Percentiles rank a stretch among this genome's conserved stretches.
Conservation (phyloP, 2,888 invertebrate species). For the Lottia scabra region DNA sequence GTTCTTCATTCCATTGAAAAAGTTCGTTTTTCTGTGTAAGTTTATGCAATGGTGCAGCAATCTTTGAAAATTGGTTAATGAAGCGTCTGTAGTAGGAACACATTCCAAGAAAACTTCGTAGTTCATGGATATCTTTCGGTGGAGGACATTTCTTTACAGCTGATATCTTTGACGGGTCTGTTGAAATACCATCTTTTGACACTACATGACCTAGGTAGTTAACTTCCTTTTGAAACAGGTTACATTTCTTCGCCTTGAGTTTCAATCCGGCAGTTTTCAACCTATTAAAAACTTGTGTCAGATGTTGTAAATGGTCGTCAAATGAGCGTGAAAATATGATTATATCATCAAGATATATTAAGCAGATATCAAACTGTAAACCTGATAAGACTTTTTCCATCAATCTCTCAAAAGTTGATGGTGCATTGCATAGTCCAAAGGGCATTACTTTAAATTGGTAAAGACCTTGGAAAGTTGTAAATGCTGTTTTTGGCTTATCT, state of each 20-base stretch:
- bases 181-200: slow-evolving; percentile 10
- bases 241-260: slow-evolving; percentile 41
- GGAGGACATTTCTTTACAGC: background rate
- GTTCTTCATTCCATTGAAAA: slow-evolving; percentile 26
- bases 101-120: slow-evolving; percentile 10
- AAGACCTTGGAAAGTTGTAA: slow-evolving; percentile 27
- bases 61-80: slow-evolving; percentile 3
- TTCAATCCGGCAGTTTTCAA: slow-evolving; percentile 34
- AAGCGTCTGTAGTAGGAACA: background rate
- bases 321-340: slow-evolving; percentile 32
- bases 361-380: slow-evolving; percentile 23
- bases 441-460: slow-evolving; percentile 27
- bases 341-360: slow-evolving; percentile 40
- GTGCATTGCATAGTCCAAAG: slow-evolving; percentile 25
- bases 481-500: slow-evolving; percentile 40
- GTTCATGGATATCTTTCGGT: background rate
- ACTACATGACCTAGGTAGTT: slow-evolving; percentile 22
- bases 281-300: slow-evolving; percentile 32
- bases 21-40: slow-evolving; percentile 18
- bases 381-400: slow-evolving; percentile 33
- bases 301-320: slow-evolving; percentile 21
- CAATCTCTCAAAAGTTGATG: slow-evolving; percentile 38
- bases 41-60: slow-evolving; percentile 17
- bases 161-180: slow-evolving; percentile 20
- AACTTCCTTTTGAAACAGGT: slow-evolving; percentile 20